phyloP scores from a whole-genome alignment of 2,113 vertebrate genomes.

The Dasyurus viverrinus region DNA sequence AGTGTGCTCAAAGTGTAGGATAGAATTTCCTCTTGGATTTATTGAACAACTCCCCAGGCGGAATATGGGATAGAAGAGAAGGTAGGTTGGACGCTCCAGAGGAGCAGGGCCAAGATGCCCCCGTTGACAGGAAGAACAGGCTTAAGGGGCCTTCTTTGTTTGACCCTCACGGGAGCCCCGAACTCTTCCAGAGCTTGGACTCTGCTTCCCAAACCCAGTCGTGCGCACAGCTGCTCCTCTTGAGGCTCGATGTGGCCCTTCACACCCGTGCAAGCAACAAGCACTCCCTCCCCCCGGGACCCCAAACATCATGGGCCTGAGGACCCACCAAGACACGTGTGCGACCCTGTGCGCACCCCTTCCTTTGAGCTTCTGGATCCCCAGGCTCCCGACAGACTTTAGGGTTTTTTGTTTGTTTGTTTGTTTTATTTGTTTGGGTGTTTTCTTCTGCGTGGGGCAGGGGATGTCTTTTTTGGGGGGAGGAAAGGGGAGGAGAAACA shows the following conservation, averaged over 20 bases:
- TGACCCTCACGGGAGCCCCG: background rate
- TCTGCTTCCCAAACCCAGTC: background rate
- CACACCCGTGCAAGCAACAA: background rate
- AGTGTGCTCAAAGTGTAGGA: background rate
- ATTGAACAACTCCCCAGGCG: background rate
- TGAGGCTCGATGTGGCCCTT: background rate
- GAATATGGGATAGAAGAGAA: background rate
- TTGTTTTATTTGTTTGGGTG: background rate
- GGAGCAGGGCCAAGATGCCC: background rate
- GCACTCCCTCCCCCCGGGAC: background rate
- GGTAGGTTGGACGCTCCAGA: background rate
- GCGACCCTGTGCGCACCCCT: background rate
- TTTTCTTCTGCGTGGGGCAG: background rate
- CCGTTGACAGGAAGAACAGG: background rate
- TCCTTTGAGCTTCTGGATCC: too few relatives aligned
- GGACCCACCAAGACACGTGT: conserved; percentile 26
- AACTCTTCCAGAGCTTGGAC: background rate
- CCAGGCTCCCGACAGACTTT: background rate
- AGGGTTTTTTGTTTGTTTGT: too few relatives aligned
- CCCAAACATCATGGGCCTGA: background rate
- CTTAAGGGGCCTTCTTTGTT: background rate
- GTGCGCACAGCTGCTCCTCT: background rate
- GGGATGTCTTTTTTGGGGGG: background rate
- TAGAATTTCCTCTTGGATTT: background rate
- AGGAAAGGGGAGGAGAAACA: background rate